Percentiles rank a stretch among this genome's conserved stretches.
Conservation (phyloP, 2,797 vertebrate species). For the Darevskia mixta region DNA sequence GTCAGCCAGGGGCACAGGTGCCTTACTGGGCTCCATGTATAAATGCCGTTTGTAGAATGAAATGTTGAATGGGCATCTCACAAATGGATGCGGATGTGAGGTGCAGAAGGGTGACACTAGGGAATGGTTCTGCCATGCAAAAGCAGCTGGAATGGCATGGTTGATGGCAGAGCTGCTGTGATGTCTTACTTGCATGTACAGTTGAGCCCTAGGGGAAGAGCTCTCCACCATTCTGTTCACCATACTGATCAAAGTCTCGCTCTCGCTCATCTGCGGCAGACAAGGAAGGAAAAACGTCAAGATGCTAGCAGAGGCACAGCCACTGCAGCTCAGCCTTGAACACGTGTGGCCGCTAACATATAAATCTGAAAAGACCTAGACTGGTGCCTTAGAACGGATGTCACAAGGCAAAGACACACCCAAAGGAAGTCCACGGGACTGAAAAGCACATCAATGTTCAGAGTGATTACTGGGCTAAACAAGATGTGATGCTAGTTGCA, state of each 20-base stretch:
- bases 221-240: slow-evolving; percentile 91
- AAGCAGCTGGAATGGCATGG: slow-evolving; percentile 58
- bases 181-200: slow-evolving; percentile 92
- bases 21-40: background rate
- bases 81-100: background rate
- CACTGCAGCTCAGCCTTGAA: background rate
- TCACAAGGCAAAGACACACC: background rate
- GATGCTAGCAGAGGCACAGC: slow-evolving; percentile 36
- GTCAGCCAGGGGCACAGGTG: slow-evolving; percentile 10
- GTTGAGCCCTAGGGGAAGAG: slow-evolving; percentile 88
- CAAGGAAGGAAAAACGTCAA: slow-evolving; percentile 78
- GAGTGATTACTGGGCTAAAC: background rate
- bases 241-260: slow-evolving; percentile 89
- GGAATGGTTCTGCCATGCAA: slow-evolving; percentile 68
- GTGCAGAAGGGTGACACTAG: background rate
- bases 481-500: background rate
- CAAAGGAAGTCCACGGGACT: background rate
- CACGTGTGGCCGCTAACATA: background rate
- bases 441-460: background rate
- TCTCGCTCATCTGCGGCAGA: slow-evolving; percentile 87
- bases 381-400: background rate
- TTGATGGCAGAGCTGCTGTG: slow-evolving; percentile 62
- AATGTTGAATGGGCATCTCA: slow-evolving; percentile 57
- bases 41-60: slow-evolving; percentile 23
- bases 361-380: background rate